Evolutionary conservation across 2,797 vertebrate species (phyloP), one percentile per base, ranked within the genome.

Genomic region (Oryzias dopingdopingensis): DNA sequence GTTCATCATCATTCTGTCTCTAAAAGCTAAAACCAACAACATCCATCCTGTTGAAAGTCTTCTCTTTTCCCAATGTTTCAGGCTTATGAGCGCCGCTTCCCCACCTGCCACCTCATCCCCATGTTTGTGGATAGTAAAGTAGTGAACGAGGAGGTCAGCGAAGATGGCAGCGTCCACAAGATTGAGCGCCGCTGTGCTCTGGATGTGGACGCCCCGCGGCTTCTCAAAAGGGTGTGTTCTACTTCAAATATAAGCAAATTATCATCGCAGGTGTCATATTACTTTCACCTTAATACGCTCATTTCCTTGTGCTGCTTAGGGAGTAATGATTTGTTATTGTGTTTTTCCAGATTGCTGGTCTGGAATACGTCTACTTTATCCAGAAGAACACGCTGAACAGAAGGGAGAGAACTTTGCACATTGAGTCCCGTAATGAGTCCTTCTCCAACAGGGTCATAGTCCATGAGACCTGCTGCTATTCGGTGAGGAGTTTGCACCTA

Each of bases 111-210:
- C 46, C 91, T 99, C 70, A 98, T 99, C 62, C 97, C 97, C 12
- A 98, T 99, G 95, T 99, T 99, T 48, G 95, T 99, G 77, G 95
- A 91, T 55, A 99, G 97, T 16, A 95, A 99, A 51, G 93, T 93
- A 5, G 79, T 96, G 45, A 89, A 50, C 0, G 96, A 99, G 55
- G 94, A 94, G 72, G 92, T 68, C 84, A 95, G 91, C 0, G 96
- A 97, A 26, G 96, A 98, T 0, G 91, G 80, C 37, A 88, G 94
- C 7, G 49, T 90, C 37, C 90, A 93, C 0, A 87, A 87, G 37
- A 81, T 97, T 0, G 94, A 99, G 66, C 92, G 97, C 14, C 94
- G 96, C 71, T 99, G 97, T 79, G 96, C 98, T 49, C 92, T 99
- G 77, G 96, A 99, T n/a, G 93, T 99, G 10, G 97, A 99, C 1